These are phyloP conservation scores for Aromia moschata DNA, from an alignment of 2,888 invertebrate genomes.

Conservation along the genomic window DNA sequence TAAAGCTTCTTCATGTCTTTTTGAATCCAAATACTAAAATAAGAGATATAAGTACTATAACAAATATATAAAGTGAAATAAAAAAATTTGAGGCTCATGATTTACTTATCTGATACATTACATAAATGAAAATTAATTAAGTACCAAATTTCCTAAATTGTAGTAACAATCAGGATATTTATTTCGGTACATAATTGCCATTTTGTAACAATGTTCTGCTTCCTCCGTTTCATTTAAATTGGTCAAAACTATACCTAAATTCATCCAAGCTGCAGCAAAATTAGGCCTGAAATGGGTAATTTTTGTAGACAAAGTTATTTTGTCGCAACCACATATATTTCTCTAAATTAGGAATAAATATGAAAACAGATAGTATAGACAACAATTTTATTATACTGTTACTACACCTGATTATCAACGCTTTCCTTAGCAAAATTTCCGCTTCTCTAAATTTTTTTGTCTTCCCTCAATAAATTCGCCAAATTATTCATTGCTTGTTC, in stretches of 20 bases:
- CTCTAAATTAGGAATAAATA: too few relatives aligned
- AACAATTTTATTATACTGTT: too few relatives aligned
- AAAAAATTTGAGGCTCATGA: too few relatives aligned
- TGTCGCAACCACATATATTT: too few relatives aligned
- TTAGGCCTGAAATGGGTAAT: slow-evolving; percentile 69
- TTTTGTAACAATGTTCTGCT: slow-evolving; percentile 82
- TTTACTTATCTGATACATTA: too few relatives aligned
- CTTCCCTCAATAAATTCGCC: slow-evolving; percentile 84
- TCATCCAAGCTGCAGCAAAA: slow-evolving; percentile 99
- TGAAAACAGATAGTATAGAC: too few relatives aligned
- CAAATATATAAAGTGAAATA: too few relatives aligned
- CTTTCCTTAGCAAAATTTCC: slow-evolving; percentile 75
- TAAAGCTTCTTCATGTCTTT: slow-evolving; percentile 77
- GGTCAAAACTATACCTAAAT: slow-evolving; percentile 91
- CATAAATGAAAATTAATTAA: too few relatives aligned
- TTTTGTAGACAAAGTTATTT: too few relatives aligned
- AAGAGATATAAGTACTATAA: too few relatives aligned
- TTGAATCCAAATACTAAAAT: slow-evolving; percentile 80
- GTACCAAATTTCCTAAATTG: slow-evolving; percentile 93
- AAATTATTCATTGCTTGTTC: slow-evolving; percentile 95
- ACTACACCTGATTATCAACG: slow-evolving; percentile 75
- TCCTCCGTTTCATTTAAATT: slow-evolving; percentile 74
- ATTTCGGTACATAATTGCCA: slow-evolving; percentile 78
- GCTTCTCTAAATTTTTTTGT: slow-evolving; percentile 75
- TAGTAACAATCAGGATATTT: slow-evolving; percentile 93